These are phyloP conservation scores for Siphonodentalium dalli DNA, from an alignment of 2,888 invertebrate genomes.

Conservation along the genomic window DNA sequence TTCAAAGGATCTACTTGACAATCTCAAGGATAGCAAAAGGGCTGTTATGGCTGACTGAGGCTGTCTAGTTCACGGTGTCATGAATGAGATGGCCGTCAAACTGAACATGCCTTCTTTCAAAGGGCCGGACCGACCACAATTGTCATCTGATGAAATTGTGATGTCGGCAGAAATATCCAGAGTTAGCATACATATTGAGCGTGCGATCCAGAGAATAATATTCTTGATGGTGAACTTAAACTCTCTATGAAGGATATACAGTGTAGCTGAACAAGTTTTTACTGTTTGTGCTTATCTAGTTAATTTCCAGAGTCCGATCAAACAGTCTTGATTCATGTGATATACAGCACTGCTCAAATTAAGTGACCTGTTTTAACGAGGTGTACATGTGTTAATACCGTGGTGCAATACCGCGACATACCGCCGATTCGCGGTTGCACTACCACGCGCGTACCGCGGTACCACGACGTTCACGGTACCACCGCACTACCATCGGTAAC, in stretches of 20 bases:
- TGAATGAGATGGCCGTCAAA: constrained; percentile 17
- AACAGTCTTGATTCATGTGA: too few species aligned
- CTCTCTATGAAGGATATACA: constrained; percentile 18
- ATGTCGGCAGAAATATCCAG: constrained; percentile 15
- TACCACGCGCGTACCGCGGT: too few species aligned
- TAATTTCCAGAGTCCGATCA: constrained; percentile 23
- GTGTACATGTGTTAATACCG: too few species aligned
- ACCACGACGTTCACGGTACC: too few species aligned
- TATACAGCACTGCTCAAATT: too few species aligned
- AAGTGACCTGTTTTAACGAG: too few species aligned
- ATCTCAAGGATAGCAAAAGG: constrained; percentile 6
- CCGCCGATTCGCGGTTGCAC: too few species aligned
- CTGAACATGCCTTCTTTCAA: constrained; percentile 23
- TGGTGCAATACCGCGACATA: too few species aligned
- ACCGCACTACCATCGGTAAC: too few species aligned
- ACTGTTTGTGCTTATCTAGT: constrained; percentile 19
- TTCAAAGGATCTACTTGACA: constrained; percentile 2
- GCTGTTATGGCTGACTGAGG: constrained; percentile 24
- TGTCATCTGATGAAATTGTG: constrained; percentile 1
- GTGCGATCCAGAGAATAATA: constrained; percentile 17
- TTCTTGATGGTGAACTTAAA: constrained; percentile 12
- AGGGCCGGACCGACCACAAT: constrained; percentile 12
- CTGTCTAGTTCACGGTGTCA: constrained; percentile 6
- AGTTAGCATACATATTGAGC: constrained; percentile 16
- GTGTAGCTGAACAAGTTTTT: constrained; percentile 20